A percentile compares a stretch with the other conserved stretches of the same genome.
These are phyloP conservation scores for Lasius platythorax DNA, from an alignment of 2,888 invertebrate species.

Conservation along the genomic window DNA sequence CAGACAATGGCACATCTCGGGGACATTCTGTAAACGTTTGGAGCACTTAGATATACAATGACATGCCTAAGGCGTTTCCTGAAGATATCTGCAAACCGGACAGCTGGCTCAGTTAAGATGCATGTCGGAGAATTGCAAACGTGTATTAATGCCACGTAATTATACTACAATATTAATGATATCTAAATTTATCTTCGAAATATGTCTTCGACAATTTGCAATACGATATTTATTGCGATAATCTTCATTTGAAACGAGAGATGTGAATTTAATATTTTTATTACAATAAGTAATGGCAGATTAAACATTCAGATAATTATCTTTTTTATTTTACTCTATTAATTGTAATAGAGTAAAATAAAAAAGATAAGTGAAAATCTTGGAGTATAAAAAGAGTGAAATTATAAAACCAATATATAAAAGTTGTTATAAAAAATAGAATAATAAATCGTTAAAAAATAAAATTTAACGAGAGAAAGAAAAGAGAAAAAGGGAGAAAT, in stretches of 20 bases:
- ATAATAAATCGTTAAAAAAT: neutral
- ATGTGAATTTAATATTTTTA: neutral
- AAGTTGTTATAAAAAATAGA: neutral
- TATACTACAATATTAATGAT: neutral
- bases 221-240: neutral
- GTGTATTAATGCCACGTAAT: constrained; percentile 22
- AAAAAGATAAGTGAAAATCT: neutral
- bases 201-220: neutral
- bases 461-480: neutral
- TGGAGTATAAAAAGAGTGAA: neutral
- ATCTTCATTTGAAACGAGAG: neutral
- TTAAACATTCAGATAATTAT: constrained; percentile 13
- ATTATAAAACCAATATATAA: constrained; percentile 10
- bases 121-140: constrained; percentile 15
- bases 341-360: neutral
- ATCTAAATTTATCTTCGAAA: neutral
- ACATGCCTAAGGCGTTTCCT: constrained; percentile 65
- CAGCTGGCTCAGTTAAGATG: constrained; percentile 36
- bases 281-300: neutral
- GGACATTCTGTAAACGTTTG: constrained; percentile 74
- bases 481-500: neutral
- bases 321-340: neutral
- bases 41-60: constrained; percentile 70
- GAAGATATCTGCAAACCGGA: constrained; percentile 57
- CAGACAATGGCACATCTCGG: constrained; percentile 69